phyloP scores from a whole-genome alignment of 2,888 invertebrate species.

The Epirrita christyi region DNA sequence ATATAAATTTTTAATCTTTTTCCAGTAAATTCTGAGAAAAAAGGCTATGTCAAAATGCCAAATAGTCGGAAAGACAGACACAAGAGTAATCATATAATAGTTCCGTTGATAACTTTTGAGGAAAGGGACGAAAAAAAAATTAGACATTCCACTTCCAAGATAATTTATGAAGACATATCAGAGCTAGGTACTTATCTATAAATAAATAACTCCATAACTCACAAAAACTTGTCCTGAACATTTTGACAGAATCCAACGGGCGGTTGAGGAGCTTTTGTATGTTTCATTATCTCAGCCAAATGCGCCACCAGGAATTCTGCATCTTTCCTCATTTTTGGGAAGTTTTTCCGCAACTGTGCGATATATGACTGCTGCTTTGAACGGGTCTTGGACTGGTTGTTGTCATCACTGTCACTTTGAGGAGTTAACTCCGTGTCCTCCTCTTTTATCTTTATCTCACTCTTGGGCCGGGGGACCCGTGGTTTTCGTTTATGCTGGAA shows the following conservation, averaged over 20 bases:
- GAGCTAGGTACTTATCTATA: too few species aligned
- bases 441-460: neutral
- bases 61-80: too few species aligned
- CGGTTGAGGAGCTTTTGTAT: constrained; percentile 54
- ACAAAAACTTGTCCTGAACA: constrained; percentile 7
- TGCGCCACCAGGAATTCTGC: constrained; percentile 53
- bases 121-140: too few species aligned
- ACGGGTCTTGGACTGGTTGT: neutral
- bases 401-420: constrained; percentile 3
- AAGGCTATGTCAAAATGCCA: too few species aligned
- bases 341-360: constrained; percentile 52
- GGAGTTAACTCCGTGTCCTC: neutral
- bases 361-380: constrained; percentile 45
- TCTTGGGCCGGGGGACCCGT: neutral
- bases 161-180: too few species aligned
- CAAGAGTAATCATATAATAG: too few species aligned
- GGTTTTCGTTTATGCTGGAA: neutral
- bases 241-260: constrained; percentile 11
- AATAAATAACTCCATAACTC: neutral
- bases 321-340: constrained; percentile 57
- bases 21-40: too few species aligned
- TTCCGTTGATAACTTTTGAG: too few species aligned
- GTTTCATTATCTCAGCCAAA: constrained; percentile 62
- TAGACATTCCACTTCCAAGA: too few species aligned
- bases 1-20: too few species aligned